Conservation (phyloP, 2,113 vertebrate species). For the Xyliphius kryptos region DNA sequence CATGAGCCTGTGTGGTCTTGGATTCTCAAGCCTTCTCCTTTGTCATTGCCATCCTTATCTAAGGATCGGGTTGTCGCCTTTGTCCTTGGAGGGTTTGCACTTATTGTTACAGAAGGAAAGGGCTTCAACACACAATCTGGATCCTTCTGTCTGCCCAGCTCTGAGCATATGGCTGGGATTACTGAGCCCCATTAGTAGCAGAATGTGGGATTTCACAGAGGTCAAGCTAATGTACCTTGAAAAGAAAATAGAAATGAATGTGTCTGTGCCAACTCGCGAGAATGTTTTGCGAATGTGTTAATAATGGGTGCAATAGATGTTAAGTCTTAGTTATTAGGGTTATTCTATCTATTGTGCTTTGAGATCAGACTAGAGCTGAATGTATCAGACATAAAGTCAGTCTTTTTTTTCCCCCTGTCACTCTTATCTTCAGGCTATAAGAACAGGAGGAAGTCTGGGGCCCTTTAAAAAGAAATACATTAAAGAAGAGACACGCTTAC, state of each 20-base stretch:
- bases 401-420: background rate
- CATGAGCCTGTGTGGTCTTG: slow-evolving; percentile 39
- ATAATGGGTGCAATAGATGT: slow-evolving; percentile 4
- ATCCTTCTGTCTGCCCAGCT: slow-evolving; percentile 32
- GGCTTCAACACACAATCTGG: slow-evolving; percentile 38
- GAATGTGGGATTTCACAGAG: slow-evolving; percentile 25
- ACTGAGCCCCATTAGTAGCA: slow-evolving; percentile 26
- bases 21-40: slow-evolving; percentile 37
- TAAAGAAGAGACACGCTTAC: no score
- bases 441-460: no score
- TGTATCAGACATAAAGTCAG: slow-evolving; percentile 18
- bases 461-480: background rate
- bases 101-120: slow-evolving; percentile 37
- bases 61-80: slow-evolving; percentile 43
- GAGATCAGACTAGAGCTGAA: slow-evolving; percentile 5
- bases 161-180: slow-evolving; percentile 43
- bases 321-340: slow-evolving; percentile 16
- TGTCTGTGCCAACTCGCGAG: slow-evolving; percentile 16
- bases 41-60: slow-evolving; percentile 35
- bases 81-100: slow-evolving; percentile 40
- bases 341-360: slow-evolving; percentile 17
- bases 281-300: no score
- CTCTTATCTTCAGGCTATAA: slow-evolving; percentile 5
- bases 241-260: slow-evolving; percentile 22
- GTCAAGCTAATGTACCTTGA: slow-evolving; percentile 24